phyloP scores from a whole-genome alignment of 2,888 invertebrate species.

The Hoplodrina blanda region DNA sequence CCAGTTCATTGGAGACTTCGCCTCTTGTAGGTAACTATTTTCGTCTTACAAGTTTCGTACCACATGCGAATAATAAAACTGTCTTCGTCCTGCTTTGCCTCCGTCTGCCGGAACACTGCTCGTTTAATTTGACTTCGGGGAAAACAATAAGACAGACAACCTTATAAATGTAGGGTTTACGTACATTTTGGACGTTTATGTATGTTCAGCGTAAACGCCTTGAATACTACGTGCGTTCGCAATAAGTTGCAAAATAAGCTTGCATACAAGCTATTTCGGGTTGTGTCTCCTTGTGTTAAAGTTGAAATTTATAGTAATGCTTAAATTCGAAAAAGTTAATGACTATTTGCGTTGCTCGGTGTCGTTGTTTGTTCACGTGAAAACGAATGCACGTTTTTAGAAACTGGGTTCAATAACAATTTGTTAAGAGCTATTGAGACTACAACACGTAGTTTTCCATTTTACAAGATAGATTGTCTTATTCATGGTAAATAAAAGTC shows the following conservation, averaged over 20 bases:
- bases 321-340: conserved; percentile 11
- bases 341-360: conserved; percentile 22
- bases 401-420: conserved; percentile 11
- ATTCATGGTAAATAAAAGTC: not conserved
- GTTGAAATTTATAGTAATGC: conserved; percentile 6
- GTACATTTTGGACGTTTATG: conserved; percentile 67
- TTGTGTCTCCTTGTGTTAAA: conserved; percentile 18
- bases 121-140: conserved; percentile 44
- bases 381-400: conserved; percentile 19
- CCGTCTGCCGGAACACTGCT: conserved; percentile 36
- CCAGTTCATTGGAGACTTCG: too few species aligned
- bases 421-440: not conserved
- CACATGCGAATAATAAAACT: conserved; percentile 49
- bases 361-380: conserved; percentile 20
- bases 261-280: conserved; percentile 23
- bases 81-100: conserved; percentile 37
- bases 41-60: conserved; percentile 7
- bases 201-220: conserved; percentile 47
- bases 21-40: conserved; percentile 1
- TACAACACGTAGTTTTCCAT: not conserved
- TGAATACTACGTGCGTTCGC: conserved; percentile 38
- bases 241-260: conserved; percentile 30
- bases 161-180: conserved; percentile 67
- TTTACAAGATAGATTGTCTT: not conserved
- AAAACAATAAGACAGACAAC: conserved; percentile 59